phyloP scores from a whole-genome alignment of 1,140 invertebrate genomes.

The Himalopsyche phryganea region DNA sequence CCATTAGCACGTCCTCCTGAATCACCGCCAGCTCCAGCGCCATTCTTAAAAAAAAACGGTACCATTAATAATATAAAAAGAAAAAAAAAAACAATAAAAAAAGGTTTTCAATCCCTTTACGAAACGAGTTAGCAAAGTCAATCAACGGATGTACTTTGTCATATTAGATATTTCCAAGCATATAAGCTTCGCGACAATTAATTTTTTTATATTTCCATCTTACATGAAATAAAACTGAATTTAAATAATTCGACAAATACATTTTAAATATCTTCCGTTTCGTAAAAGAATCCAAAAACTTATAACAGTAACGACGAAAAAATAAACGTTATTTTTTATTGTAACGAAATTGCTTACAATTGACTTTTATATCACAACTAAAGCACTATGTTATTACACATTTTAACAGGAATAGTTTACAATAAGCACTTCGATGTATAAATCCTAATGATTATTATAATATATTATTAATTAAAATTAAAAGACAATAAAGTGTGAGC shows the following conservation, averaged over 20 bases:
- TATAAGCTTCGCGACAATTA: no score
- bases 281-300: constrained; percentile 13
- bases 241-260: no score
- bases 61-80: constrained; percentile 49
- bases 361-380: constrained; percentile 34
- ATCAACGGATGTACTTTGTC: no score
- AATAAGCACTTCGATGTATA: constrained; percentile 13
- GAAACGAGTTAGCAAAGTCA: no score
- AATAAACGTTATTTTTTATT: constrained; percentile 23
- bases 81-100: constrained; percentile 40
- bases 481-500: no score
- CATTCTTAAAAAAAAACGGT: constrained; percentile 76
- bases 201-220: no score
- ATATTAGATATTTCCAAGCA: no score
- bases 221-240: no score
- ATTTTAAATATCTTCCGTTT: no score
- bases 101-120: constrained; percentile 9
- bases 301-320: constrained; percentile 18
- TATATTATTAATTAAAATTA: no score
- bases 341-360: constrained; percentile 31
- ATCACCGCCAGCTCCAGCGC: constrained; percentile 68
- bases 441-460: neutral
- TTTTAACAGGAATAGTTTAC: constrained; percentile 1
- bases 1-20: constrained; percentile 73
- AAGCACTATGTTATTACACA: constrained; percentile 21